Conservation (phyloP, 2,113 vertebrate genomes). For the Vimba vimba region DNA sequence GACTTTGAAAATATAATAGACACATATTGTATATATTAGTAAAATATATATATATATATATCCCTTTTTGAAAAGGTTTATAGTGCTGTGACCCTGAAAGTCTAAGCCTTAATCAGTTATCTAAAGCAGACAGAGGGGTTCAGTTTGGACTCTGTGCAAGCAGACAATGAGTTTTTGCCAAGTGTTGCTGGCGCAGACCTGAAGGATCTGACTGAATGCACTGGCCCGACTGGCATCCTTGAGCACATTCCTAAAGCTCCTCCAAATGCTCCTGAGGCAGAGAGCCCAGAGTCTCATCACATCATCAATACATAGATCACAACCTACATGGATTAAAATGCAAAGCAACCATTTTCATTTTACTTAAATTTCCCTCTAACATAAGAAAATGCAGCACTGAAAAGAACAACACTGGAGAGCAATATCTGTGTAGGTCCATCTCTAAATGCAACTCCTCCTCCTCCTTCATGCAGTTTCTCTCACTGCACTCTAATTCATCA, state of each 20-base stretch:
- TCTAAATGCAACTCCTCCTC: conserved; percentile 8
- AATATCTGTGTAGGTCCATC: conserved; percentile 2
- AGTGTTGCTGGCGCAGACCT: conserved; percentile 37
- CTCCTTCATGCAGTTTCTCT: conserved; percentile 7
- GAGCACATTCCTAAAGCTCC: conserved; percentile 45
- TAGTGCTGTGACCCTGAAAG: not conserved
- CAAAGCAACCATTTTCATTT: not conserved
- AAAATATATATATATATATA: no score
- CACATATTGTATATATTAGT: no score
- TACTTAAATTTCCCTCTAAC: not conserved
- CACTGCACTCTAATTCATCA: conserved; percentile 11
- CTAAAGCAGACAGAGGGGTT: conserved; percentile 6
- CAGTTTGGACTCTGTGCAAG: not conserved
- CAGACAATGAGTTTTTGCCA: conserved; percentile 43
- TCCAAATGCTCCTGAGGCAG: conserved; percentile 38
- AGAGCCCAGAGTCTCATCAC: conserved; percentile 4
- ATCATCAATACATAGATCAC: not conserved
- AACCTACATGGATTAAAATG: not conserved
- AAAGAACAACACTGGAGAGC: conserved; percentile 5
- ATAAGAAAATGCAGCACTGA: not conserved
- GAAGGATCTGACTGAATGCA: conserved; percentile 46
- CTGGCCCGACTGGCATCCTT: conserved; percentile 36
- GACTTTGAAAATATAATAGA: not conserved
- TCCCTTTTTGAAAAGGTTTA: not conserved
- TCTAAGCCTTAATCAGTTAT: conserved; percentile 25